A percentile compares a stretch with the other conserved stretches of the same genome.
These are phyloP conservation scores for Stercorarius parasiticus DNA, from an alignment of 2,113 vertebrate genomes.

Conservation along the genomic window DNA sequence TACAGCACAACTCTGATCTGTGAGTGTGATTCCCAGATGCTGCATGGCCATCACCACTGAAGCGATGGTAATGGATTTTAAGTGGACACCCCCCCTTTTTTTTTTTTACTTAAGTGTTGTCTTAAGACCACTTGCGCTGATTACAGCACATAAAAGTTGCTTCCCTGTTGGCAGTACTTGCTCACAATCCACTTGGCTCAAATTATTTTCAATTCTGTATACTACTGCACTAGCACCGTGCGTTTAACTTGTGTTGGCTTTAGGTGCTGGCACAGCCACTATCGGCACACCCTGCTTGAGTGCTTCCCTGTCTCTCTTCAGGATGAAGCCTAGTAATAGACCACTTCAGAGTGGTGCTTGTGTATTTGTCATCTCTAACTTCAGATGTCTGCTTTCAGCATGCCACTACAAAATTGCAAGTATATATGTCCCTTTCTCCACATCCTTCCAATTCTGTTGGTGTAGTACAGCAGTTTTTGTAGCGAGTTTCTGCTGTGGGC, in stretches of 20 bases:
- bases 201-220: not conserved
- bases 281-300: too few species aligned
- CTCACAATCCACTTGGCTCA: not conserved
- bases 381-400: not conserved
- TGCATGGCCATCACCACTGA: not conserved
- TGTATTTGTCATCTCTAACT: not conserved
- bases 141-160: not conserved
- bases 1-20: not conserved
- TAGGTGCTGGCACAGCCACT: not conserved
- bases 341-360: not conserved
- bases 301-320: not conserved
- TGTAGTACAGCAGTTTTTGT: accelerated
- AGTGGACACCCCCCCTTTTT: not conserved
- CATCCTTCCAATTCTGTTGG: not conserved
- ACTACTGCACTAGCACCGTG: not conserved
- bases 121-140: not conserved
- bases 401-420: not conserved
- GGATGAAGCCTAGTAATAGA: not conserved
- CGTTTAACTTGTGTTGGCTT: not conserved
- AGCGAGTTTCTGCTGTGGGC: not conserved
- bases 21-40: not conserved
- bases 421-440: not conserved
- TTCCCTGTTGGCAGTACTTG: not conserved
- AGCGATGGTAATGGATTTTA: not conserved
- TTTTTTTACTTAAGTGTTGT: not conserved